A percentile compares a stretch with the other conserved stretches of the same genome.
Conservation (phyloP, 1,140 invertebrate species). For the Maniola jurtina region DNA sequence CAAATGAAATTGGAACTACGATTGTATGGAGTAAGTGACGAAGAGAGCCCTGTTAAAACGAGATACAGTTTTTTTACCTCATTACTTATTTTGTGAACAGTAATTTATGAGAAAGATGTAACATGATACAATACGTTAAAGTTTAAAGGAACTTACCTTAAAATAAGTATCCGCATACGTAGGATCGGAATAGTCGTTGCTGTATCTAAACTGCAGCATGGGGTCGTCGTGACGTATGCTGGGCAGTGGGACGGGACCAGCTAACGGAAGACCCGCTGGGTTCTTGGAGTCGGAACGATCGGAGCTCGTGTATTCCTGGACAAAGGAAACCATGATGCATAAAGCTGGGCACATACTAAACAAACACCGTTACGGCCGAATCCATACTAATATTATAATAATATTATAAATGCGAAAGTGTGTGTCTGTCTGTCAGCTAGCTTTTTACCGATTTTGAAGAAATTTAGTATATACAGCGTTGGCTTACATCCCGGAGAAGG, state of each 20-base stretch:
- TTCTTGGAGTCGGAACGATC: constrained; percentile 62
- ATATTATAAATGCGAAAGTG: neutral
- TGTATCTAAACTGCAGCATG: constrained; percentile 85
- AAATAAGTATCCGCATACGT: constrained; percentile 85
- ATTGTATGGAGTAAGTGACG: too few species aligned
- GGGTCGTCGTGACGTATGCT: constrained; percentile 84
- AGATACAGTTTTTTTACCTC: too few species aligned
- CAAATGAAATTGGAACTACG: too few species aligned
- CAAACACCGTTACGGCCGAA: too few species aligned
- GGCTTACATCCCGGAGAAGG: too few species aligned
- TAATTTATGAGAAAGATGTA: neutral
- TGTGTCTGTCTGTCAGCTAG: too few species aligned
- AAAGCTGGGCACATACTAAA: neutral
- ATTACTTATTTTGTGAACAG: too few species aligned
- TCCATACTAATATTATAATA: too few species aligned
- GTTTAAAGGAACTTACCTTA: constrained; percentile 49
- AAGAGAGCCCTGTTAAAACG: too few species aligned
- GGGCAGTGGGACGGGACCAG: constrained; percentile 77
- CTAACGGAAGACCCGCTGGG: constrained; percentile 56
- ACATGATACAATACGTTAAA: neutral
- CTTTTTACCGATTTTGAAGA: too few species aligned
- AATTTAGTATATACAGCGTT: too few species aligned
- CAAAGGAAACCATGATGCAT: neutral
- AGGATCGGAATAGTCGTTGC: constrained; percentile 91
- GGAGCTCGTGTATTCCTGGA: constrained; percentile 76